Evolutionary conservation across 2,888 invertebrate genomes (phyloP).

Genomic region (Ormyrus rosae): DNA sequence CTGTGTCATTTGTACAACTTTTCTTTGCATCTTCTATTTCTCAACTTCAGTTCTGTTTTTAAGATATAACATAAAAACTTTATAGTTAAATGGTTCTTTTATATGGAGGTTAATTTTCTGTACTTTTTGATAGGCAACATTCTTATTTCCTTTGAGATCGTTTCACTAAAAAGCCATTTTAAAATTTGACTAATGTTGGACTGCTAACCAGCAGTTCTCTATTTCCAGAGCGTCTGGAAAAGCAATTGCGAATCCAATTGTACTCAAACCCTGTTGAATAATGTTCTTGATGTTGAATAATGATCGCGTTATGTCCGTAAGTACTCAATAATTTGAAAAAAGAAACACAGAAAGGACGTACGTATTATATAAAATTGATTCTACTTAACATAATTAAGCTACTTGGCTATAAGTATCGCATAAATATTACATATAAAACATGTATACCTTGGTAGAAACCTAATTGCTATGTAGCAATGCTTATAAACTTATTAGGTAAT

Average conservation of each 20-base stretch:
- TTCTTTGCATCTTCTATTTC: conserved; percentile 9
- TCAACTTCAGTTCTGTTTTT: neutral
- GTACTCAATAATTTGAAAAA: conserved; percentile 67
- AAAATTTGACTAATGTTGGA: conserved; percentile 55
- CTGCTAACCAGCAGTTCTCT: conserved; percentile 64
- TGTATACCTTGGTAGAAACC: conserved; percentile 56
- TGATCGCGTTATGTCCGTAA: conserved; percentile 74
- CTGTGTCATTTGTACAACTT: conserved; percentile 36
- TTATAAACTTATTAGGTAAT: conserved; percentile 34
- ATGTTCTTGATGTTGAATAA: conserved; percentile 74
- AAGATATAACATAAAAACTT: neutral
- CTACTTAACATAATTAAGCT: conserved; percentile 72
- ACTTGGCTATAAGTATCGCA: conserved; percentile 57
- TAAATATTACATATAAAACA: conserved; percentile 66
- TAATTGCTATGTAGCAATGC: conserved; percentile 13
- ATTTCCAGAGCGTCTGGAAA: conserved; percentile 77
- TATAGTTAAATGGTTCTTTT: conserved; percentile 36
- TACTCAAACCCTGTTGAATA: conserved; percentile 74
- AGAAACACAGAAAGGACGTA: conserved; percentile 70
- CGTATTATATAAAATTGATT: conserved; percentile 74
- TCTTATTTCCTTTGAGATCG: conserved; percentile 39
- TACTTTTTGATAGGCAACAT: conserved; percentile 30
- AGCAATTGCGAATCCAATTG: conserved; percentile 75
- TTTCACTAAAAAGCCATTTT: conserved; percentile 36
- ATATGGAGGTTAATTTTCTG: conserved; percentile 3